A percentile compares a stretch with the other conserved stretches of the same genome.
These are phyloP conservation scores for Maylandia zebra DNA, from an alignment of 2,113 vertebrate species.

Conservation along the genomic window DNA sequence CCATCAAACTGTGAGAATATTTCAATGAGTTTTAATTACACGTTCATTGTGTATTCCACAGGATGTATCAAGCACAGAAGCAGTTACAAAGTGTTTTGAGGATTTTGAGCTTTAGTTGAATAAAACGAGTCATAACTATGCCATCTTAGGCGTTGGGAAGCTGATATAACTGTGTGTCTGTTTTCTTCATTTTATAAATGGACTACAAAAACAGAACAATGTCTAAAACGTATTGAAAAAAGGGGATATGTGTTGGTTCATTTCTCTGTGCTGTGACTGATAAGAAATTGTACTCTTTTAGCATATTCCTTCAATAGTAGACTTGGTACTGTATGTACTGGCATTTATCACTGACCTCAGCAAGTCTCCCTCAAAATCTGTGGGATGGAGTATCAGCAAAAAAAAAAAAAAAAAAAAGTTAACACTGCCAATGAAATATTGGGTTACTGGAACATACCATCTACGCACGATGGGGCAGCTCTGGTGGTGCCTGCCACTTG, in stretches of 20 bases:
- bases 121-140: accelerated
- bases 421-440: neutral
- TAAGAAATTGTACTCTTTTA: neutral
- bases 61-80: neutral
- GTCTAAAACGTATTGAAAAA: accelerated
- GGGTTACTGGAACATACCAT: conserved; percentile 73
- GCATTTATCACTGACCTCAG: neutral
- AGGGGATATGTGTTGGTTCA: neutral
- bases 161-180: neutral
- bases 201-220: neutral
- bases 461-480: conserved; percentile 93
- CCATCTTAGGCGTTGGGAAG: neutral
- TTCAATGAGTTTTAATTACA: neutral
- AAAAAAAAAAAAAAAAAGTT: neutral
- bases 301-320: neutral
- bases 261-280: neutral
- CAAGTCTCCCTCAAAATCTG: neutral
- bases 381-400: neutral
- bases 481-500: conserved; percentile 97
- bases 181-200: accelerated
- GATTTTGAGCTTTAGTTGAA: neutral
- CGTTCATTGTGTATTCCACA: neutral
- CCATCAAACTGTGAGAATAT: neutral
- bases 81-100: neutral
- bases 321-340: neutral